Conservation (phyloP, 2,888 invertebrate species). For the Phengaris alcon region DNA sequence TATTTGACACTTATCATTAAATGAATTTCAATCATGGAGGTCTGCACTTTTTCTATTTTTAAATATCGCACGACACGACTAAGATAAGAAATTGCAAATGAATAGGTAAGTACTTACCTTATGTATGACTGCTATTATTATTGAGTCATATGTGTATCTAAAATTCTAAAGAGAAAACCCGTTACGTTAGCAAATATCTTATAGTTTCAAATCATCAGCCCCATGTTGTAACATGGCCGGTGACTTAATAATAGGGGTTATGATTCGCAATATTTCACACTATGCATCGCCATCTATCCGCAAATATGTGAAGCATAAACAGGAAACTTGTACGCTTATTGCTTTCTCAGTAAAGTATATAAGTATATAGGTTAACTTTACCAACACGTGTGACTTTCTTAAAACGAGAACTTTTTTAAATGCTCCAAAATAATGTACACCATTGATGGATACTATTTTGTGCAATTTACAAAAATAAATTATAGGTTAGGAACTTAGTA, state of each 20-base stretch:
- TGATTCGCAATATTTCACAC: neutral
- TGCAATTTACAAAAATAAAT: too few species aligned
- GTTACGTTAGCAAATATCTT: neutral
- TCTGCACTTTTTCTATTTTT: neutral
- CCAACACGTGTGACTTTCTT: neutral
- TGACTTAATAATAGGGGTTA: neutral
- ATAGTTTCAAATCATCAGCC: neutral
- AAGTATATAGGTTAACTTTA: conserved; percentile 1
- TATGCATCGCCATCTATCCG: conserved; percentile 12
- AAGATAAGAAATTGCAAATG: too few species aligned
- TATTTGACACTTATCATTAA: neutral
- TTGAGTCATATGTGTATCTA: neutral
- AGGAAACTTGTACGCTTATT: neutral
- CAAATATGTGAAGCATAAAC: neutral
- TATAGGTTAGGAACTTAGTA: too few species aligned
- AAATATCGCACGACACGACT: neutral
- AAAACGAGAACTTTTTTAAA: too few species aligned
- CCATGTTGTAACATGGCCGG: neutral
- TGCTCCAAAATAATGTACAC: too few species aligned
- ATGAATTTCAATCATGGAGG: neutral
- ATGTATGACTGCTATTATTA: neutral
- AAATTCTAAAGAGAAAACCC: neutral
- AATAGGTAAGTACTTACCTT: too few species aligned
- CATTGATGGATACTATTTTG: too few species aligned
- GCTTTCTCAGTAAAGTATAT: neutral